phyloP scores from a whole-genome alignment of 2,888 invertebrate genomes.

The Cosmopolites sordidus region DNA sequence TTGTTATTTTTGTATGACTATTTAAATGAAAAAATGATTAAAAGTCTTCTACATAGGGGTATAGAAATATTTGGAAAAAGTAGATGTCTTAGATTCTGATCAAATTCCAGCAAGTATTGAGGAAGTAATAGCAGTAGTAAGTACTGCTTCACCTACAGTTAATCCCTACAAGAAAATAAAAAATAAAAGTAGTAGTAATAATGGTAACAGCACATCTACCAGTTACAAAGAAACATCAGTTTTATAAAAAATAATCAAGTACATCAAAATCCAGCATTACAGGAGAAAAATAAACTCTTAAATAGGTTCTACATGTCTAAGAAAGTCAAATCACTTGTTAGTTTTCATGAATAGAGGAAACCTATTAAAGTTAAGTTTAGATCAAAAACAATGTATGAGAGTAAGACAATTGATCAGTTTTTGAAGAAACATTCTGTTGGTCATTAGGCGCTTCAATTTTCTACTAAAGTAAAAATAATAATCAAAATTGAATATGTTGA shows the following conservation, averaged over 20 bases:
- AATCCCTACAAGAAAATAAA: neutral
- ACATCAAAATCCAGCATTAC: too few species aligned
- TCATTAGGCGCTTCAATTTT: too few species aligned
- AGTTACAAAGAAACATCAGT: neutral
- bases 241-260: neutral
- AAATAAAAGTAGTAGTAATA: neutral
- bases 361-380: constrained; percentile 37
- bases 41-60: constrained; percentile 54
- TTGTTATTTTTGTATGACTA: too few species aligned
- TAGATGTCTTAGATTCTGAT: constrained; percentile 35
- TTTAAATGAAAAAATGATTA: too few species aligned
- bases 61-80: constrained; percentile 66
- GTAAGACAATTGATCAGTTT: too few species aligned
- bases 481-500: constrained; percentile 43
- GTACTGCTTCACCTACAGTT: constrained; percentile 52
- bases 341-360: constrained; percentile 1
- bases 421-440: too few species aligned
- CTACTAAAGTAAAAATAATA: too few species aligned
- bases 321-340: neutral
- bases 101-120: constrained; percentile 54
- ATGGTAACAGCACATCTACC: neutral
- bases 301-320: too few species aligned
- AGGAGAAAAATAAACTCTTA: too few species aligned
- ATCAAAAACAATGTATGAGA: constrained; percentile 31
- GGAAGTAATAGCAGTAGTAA: constrained; percentile 53